Evolutionary conservation across 2,888 invertebrate genomes (phyloP).

Genomic region (Hydrotaea diabolus): DNA sequence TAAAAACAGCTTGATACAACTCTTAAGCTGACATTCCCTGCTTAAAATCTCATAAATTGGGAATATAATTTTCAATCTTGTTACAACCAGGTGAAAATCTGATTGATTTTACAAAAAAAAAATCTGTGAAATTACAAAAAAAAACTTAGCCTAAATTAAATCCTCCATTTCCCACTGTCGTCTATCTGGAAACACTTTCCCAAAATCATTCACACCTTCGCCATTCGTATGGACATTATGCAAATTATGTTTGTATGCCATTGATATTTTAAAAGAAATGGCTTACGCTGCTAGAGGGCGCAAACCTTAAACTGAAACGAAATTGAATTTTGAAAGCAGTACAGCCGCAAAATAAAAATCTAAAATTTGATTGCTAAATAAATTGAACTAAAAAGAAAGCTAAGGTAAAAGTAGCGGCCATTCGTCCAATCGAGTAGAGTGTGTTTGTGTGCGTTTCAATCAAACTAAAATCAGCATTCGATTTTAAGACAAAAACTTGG

Average conservation of each 20-base stretch:
- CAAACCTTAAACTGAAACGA: background rate
- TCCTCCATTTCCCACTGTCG: too few species aligned
- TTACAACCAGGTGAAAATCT: too few species aligned
- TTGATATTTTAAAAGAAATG: too few species aligned
- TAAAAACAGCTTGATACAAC: too few species aligned
- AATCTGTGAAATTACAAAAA: too few species aligned
- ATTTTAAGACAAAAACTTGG: conserved; percentile 72
- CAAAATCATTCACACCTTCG: too few species aligned
- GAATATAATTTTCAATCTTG: too few species aligned
- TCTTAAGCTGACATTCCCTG: too few species aligned
- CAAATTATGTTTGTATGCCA: conserved; percentile 9
- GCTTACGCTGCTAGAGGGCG: background rate
- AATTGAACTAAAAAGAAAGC: background rate
- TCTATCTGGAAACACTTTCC: too few species aligned
- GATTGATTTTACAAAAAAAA: too few species aligned
- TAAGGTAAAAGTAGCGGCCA: background rate
- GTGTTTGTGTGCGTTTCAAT: background rate
- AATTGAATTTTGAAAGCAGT: background rate
- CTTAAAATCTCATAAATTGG: too few species aligned
- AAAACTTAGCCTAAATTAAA: too few species aligned
- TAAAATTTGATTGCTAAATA: background rate
- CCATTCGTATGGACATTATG: background rate
- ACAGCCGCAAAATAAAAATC: background rate
- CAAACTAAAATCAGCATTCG: conserved; percentile 26
- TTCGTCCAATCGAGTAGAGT: background rate